Conservation (phyloP, 1,140 invertebrate genomes). For the Sarcophaga bullata region DNA sequence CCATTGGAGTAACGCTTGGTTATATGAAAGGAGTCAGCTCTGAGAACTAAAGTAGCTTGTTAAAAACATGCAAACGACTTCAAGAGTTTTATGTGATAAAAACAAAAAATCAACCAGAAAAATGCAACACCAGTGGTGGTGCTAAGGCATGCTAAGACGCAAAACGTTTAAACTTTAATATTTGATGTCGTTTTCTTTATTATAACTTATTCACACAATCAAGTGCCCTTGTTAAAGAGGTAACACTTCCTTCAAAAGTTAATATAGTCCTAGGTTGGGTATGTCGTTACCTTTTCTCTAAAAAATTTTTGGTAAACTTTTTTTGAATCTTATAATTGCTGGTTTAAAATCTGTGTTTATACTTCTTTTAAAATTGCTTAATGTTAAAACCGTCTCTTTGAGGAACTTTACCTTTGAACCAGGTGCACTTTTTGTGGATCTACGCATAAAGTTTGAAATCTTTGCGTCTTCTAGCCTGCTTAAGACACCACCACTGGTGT, state of each 20-base stretch:
- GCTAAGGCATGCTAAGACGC: constrained; percentile 14
- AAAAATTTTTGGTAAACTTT: too few relatives aligned
- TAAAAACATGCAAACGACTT: constrained; percentile 13
- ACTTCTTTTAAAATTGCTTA: neutral
- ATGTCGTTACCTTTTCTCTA: too few relatives aligned
- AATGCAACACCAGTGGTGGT: neutral
- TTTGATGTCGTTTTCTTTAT: too few relatives aligned
- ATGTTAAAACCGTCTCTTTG: neutral
- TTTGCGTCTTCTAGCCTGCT: constrained; percentile 36
- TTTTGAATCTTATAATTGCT: too few relatives aligned
- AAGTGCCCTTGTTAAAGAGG: too few relatives aligned
- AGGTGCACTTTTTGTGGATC: constrained; percentile 43
- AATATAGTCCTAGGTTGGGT: too few relatives aligned
- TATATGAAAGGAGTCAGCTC: neutral
- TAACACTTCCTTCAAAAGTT: too few relatives aligned
- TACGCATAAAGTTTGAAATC: constrained; percentile 34
- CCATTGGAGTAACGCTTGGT: constrained; percentile 32
- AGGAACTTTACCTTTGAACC: constrained; percentile 23
- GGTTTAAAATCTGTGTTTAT: too few relatives aligned
- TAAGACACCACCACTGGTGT: neutral
- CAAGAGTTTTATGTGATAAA: neutral
- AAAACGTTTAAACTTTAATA: constrained; percentile 43
- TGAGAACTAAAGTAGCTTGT: constrained; percentile 18
- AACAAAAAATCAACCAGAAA: constrained; percentile 24
- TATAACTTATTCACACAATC: too few relatives aligned